Conservation (phyloP, 2,113 vertebrate genomes). For the Myanophis thanlyinensis region DNA sequence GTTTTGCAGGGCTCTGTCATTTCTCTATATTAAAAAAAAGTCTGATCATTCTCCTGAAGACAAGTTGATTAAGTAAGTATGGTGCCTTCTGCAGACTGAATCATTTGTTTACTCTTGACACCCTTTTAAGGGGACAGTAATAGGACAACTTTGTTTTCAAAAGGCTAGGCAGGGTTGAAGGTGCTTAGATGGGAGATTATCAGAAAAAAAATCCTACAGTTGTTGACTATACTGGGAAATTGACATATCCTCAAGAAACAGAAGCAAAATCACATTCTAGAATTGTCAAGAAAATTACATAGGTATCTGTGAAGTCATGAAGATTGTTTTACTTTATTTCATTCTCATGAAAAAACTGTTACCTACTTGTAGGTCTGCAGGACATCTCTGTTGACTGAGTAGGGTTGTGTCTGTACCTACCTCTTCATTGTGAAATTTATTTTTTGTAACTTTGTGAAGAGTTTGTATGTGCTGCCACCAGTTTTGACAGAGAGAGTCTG, state of each 20-base stretch:
- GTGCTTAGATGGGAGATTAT: not conserved
- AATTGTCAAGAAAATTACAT: not conserved
- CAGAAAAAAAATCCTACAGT: not conserved
- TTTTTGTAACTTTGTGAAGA: not conserved
- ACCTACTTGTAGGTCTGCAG: not conserved
- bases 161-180: not conserved
- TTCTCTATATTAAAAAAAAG: not conserved
- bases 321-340: not conserved
- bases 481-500: too few species aligned
- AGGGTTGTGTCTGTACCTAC: not conserved
- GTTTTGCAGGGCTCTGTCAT: not conserved
- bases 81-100: not conserved
- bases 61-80: not conserved
- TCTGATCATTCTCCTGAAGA: not conserved
- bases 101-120: not conserved
- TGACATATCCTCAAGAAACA: not conserved
- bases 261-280: not conserved
- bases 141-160: not conserved
- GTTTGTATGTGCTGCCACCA: not conserved
- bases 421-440: not conserved
- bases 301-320: not conserved
- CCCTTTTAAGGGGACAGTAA: not conserved
- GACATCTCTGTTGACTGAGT: not conserved
- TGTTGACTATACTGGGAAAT: not conserved
- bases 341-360: not conserved